Evolutionary conservation across 2,888 invertebrate genomes (phyloP).

Genomic region (Drosophila colorata): DNA sequence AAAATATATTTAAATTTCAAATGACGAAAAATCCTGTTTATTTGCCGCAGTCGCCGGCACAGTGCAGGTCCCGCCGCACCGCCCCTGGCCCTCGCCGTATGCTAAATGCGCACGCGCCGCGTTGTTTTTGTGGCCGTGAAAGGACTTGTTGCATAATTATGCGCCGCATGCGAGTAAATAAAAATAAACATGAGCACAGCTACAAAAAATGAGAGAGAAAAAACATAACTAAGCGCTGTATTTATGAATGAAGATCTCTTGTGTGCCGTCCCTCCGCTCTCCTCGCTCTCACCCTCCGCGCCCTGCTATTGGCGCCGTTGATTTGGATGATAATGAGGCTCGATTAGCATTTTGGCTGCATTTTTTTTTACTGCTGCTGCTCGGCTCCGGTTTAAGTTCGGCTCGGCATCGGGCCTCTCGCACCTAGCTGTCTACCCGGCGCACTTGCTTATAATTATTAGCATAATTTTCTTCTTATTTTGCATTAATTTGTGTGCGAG

Average conservation of each 20-base stretch:
- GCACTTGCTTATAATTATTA: constrained; percentile 80
- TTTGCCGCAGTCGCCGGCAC: constrained; percentile 6
- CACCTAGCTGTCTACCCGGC: constrained; percentile 37
- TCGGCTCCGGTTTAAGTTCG: constrained; percentile 24
- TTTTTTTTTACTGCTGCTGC: constrained; percentile 41
- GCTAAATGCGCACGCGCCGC: constrained; percentile 83
- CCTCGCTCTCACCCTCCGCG: constrained; percentile 5
- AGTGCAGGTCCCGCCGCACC: constrained; percentile 2
- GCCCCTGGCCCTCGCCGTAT: constrained; percentile 50
- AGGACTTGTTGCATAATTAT: constrained; percentile 83
- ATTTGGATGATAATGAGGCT: constrained; percentile 81
- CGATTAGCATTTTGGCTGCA: constrained; percentile 81
- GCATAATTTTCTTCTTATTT: constrained; percentile 78
- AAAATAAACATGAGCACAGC: constrained; percentile 26
- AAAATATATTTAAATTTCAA: constrained; percentile 74
- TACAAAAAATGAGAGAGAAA: constrained; percentile 26
- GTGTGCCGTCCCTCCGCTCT: constrained; percentile 7
- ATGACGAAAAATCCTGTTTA: constrained; percentile 79
- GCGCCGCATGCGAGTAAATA: constrained; percentile 66
- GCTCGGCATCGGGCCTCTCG: constrained; percentile 14
- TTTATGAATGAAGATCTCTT: constrained; percentile 78
- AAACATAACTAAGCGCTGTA: constrained; percentile 64
- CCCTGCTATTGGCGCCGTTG: constrained; percentile 51
- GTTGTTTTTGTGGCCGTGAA: constrained; percentile 54
- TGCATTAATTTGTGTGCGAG: constrained; percentile 58